Base-by-base conservation (phyloP, 2,113 vertebrate species). In the Tyto alba region DNA sequence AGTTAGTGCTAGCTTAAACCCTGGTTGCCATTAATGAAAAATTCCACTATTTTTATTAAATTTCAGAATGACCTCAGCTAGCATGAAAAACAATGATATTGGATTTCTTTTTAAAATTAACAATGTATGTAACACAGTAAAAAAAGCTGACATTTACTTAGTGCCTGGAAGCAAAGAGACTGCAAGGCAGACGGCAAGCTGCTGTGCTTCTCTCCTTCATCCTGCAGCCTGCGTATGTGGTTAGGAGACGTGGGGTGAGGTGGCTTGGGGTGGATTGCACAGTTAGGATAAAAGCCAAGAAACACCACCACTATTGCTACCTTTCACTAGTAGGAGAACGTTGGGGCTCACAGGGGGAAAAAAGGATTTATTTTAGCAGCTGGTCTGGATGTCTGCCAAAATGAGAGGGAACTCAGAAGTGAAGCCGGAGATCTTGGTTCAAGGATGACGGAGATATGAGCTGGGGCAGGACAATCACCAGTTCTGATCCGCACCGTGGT, bases 61-160 rank as follows among this genome's bases (percentile, higher is more conserved):
- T 95, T 96, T 90, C 80, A 91, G 90, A 93, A 82, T 91, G 86
- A 85, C 73, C 80, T 87, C 86, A 57, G 92, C 94, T 85, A 91
- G 90, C 77, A 79, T 72, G 89, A 93, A 96, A 97, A 97, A 93
- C 96, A 96, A 83, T 88, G 78, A 93, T 96, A 93, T 95, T 96
- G 69, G 84, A 96, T 96, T 96, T 95, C 92, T 89, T 95, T 88
- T 96, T 95, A 87, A 96, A 97, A 96, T 96, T 95, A 96, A 73
- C 96, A 95, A 76, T 92, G 96, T 96, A 92, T 92, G 95, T 97
- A 95, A 94, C 85, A 52, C 76, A 23, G 80, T 68, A 64, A 92
- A 87, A 93, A 96, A 96, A 78, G 76, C 92, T 97, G 96, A 97
- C 96, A 96, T 96, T 97, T 96, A 97, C 96, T 96, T 96, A 96